Evolutionary conservation across 2,797 vertebrate species (phyloP), one percentile per base, ranked within the genome.

Genomic region (Pseudomugil gertrudae): DNA sequence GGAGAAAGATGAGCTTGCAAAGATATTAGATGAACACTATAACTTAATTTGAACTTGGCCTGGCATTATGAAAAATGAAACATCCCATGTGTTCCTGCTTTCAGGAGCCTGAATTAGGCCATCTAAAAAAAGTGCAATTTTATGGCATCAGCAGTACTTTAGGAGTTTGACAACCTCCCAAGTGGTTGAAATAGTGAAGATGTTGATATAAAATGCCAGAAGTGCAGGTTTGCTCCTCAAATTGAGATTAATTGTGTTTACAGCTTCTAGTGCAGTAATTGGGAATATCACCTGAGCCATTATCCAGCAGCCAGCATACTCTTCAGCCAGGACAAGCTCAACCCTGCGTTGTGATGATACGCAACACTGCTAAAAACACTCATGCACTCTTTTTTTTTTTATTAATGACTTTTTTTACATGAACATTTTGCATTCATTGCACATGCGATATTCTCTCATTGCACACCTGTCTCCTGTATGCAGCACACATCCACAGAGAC

Each of bases 191-290:
- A 72, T 2, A 27, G 63, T 9, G 24, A 66, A 27, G 61, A 51
- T 66, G 74, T 75, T 79, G 61, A 80, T 81, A 58, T 61, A 66
- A 83, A 77, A 78, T 65, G 62, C 67, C 71, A 66, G 60, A 61
- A 76, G 71, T 58, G 55, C 74, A 55, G 40, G 69, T 57, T 61
- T 40, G 61, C 63, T 69, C 59, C 57, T 78, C 71, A 81, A 80
- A 87, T 84, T 70, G 83, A 90, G 85, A 91, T 83, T 69, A 79
- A 91, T 84, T 79, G 80, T 85, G 55, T 82, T 87, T 70, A 15
- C 45, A 75, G 61, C 50, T 30, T 72, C 43, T 14, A 0, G 51
- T 43, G 2, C 66, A 52, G 65, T 86, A 81, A 83, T 58, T 66
- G 72, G 76, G 57, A 52, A 58, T 54, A 72, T 84, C 50, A 53